These are phyloP conservation scores for Dynastes hyllus DNA, from an alignment of 2,888 invertebrate genomes.

Conservation along the genomic window DNA sequence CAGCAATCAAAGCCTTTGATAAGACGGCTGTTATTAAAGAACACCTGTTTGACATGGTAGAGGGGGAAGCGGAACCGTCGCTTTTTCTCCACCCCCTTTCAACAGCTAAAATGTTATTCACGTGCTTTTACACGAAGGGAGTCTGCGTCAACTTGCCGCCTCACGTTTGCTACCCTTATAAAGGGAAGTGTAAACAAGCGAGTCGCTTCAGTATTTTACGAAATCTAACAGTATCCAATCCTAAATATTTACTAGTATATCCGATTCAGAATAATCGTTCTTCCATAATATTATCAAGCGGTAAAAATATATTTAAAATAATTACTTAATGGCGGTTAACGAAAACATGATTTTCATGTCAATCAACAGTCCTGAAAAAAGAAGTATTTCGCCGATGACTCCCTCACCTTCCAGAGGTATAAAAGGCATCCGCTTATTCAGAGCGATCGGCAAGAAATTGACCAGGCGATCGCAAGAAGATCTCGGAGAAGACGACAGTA, in stretches of 20 bases:
- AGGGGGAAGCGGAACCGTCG: not conserved
- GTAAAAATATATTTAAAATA: slow-evolving; percentile 44
- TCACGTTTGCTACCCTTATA: slow-evolving; percentile 64
- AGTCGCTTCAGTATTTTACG: slow-evolving; percentile 56
- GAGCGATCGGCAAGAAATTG: slow-evolving; percentile 78
- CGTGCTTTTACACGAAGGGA: slow-evolving; percentile 40
- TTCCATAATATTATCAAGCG: slow-evolving; percentile 11
- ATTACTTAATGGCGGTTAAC: slow-evolving; percentile 54
- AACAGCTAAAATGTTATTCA: slow-evolving; percentile 28
- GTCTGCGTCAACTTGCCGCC: slow-evolving; percentile 60
- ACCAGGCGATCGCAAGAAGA: slow-evolving; percentile 74
- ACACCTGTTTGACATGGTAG: slow-evolving; percentile 27
- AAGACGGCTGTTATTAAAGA: slow-evolving; percentile 8
- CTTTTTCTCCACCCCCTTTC: slow-evolving; percentile 3
- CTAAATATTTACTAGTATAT: slow-evolving; percentile 15
- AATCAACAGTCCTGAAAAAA: slow-evolving; percentile 60
- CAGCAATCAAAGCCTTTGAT: not conserved
- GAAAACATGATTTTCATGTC: slow-evolving; percentile 63
- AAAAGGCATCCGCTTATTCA: slow-evolving; percentile 79
- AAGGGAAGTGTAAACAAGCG: slow-evolving; percentile 62
- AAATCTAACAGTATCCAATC: slow-evolving; percentile 47
- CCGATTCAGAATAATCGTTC: slow-evolving; percentile 19
- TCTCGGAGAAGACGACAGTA: slow-evolving; percentile 71
- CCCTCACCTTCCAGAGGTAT: slow-evolving; percentile 74
- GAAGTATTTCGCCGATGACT: slow-evolving; percentile 71